Evolutionary conservation across 2,113 vertebrate species (phyloP).

Genomic region (Osmerus eperlanus): DNA sequence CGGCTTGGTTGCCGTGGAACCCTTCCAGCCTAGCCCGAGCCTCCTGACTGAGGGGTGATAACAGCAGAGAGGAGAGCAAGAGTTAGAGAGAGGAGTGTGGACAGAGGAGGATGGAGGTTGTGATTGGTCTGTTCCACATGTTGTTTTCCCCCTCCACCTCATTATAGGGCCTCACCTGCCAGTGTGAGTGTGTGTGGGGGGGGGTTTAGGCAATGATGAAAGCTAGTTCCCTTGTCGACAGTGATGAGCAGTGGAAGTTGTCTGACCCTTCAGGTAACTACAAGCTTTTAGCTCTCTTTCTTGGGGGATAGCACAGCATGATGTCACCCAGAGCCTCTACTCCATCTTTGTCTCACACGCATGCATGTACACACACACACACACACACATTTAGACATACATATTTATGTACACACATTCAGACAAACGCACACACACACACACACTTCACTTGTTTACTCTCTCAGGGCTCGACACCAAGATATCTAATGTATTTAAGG

Average conservation of each 20-base stretch:
- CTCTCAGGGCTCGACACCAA: constrained; percentile 39
- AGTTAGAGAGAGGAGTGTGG: neutral
- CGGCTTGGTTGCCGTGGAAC: neutral
- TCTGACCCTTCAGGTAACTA: no score
- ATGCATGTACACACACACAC: neutral
- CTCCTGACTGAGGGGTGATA: constrained; percentile 40
- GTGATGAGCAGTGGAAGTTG: constrained; percentile 35
- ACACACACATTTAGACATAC: constrained; percentile 3
- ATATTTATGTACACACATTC: constrained; percentile 4
- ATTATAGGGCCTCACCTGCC: constrained; percentile 49
- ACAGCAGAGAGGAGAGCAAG: constrained; percentile 38
- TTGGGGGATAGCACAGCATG: constrained; percentile 25
- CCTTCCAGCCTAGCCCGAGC: neutral
- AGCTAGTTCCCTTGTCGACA: constrained; percentile 30
- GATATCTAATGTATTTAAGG: neutral
- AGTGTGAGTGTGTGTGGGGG: neutral
- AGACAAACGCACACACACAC: neutral
- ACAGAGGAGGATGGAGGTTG: constrained; percentile 41
- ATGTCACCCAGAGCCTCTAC: no score
- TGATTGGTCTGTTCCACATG: constrained; percentile 33
- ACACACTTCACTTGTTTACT: constrained; percentile 12
- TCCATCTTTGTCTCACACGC: neutral
- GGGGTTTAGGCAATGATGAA: neutral
- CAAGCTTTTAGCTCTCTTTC: no score
- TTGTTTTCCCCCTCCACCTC: constrained; percentile 50